Conservation (phyloP, 2,797 vertebrate species). For the Pristis pectinata region DNA sequence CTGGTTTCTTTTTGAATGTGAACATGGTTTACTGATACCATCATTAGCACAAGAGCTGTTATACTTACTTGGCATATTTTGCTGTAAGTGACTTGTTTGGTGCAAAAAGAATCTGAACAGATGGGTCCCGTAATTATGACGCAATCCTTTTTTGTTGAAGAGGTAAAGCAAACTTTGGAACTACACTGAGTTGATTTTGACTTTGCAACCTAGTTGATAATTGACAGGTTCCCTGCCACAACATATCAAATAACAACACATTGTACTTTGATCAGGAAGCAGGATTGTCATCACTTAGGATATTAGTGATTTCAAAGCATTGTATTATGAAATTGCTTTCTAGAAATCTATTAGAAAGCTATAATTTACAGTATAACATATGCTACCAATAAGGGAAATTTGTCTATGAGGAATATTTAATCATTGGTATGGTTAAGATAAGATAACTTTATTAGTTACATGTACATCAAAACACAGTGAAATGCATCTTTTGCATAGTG, state of each 20-base stretch:
- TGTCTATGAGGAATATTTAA: not conserved
- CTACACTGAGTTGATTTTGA: constrained; percentile 10
- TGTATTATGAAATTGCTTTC: not conserved
- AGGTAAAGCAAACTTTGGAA: constrained; percentile 25
- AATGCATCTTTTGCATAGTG: no score
- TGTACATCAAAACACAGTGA: no score
- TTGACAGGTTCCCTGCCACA: not conserved
- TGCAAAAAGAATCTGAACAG: not conserved
- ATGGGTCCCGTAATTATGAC: constrained; percentile 8
- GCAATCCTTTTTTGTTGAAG: not conserved
- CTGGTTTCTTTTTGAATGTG: not conserved
- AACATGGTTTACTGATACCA: not conserved
- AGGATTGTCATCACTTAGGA: not conserved
- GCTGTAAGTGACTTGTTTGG: not conserved
- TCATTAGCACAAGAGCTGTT: constrained; percentile 13
- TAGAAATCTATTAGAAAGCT: not conserved
- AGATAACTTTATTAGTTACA: no score
- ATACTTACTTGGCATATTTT: not conserved
- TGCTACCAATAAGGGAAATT: not conserved
- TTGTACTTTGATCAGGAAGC: constrained; percentile 20
- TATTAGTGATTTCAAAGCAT: not conserved
- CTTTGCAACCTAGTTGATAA: constrained; percentile 34
- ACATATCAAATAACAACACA: not conserved
- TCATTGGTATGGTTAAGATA: not conserved
- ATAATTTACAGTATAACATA: not conserved